Percentiles rank a stretch among this genome's conserved stretches.
Conservation (phyloP, 2,888 invertebrate species). For the Himalopsyche tibetana region DNA sequence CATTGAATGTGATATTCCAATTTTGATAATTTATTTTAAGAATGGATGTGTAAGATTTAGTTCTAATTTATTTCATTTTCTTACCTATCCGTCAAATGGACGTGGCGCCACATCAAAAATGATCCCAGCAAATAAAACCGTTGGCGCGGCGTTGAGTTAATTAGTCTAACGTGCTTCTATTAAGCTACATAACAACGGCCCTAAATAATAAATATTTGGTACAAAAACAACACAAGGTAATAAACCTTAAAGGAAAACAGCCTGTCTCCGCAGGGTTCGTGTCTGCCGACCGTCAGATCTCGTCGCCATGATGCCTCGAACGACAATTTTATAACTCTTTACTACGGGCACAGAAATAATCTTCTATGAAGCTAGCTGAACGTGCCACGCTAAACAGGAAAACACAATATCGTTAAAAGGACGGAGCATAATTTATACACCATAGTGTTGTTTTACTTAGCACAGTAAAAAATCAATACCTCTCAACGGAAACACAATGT, state of each 20-base stretch:
- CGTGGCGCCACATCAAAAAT: constrained; percentile 18
- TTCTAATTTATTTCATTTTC: background rate
- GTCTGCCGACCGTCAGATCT: constrained; percentile 41
- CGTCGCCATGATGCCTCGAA: constrained; percentile 44
- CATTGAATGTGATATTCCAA: no score
- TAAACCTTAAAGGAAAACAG: constrained; percentile 49
- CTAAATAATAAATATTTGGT: constrained; percentile 57
- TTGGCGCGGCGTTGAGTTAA: constrained; percentile 48
- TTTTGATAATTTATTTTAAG: no score
- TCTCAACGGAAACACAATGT: no score
- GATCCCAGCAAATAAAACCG: constrained; percentile 2
- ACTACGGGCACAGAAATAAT: background rate
- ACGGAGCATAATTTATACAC: no score
- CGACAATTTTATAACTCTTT: constrained; percentile 45
- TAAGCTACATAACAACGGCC: constrained; percentile 48
- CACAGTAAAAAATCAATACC: no score
- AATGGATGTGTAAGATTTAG: no score
- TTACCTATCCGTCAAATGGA: background rate
- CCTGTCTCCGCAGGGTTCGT: constrained; percentile 46
- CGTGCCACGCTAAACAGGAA: background rate
- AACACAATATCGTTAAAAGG: background rate
- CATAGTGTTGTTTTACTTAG: no score
- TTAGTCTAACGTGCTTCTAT: constrained; percentile 49
- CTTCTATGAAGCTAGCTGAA: background rate
- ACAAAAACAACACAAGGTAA: constrained; percentile 51